phyloP scores from a whole-genome alignment of 1,140 invertebrate genomes.

The Lucilia sericata region DNA sequence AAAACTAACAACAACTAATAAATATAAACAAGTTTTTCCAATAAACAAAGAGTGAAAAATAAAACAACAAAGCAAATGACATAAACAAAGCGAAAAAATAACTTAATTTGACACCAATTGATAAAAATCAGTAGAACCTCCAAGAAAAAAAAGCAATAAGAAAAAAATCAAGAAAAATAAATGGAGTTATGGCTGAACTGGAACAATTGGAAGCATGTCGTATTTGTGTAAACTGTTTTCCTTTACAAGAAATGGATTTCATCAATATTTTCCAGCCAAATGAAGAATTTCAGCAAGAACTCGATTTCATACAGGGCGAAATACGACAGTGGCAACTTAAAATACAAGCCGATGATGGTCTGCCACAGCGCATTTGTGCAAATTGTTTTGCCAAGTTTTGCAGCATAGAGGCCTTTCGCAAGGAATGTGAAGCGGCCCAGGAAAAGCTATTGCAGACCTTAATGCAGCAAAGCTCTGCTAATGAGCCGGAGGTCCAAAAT shows the following conservation, averaged over 20 bases:
- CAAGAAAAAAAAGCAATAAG: neutral
- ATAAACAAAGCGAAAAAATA: neutral
- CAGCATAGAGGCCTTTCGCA: conserved; percentile 58
- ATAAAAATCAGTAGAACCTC: neutral
- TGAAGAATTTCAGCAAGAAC: conserved; percentile 38
- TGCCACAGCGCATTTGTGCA: conserved; percentile 62
- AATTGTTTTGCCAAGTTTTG: conserved; percentile 64
- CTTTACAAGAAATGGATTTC: conserved; percentile 35
- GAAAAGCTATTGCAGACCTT: conserved; percentile 51
- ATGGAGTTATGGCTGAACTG: conserved; percentile 43
- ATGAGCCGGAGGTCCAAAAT: neutral
- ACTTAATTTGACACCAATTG: neutral
- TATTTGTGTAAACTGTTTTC: conserved; percentile 46
- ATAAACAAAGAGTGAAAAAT: neutral
- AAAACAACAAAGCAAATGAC: conserved; percentile 12
- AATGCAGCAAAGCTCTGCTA: conserved; percentile 8
- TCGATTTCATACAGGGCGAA: conserved; percentile 39
- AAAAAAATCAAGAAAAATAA: neutral
- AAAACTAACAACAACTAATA: neutral
- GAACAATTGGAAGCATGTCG: conserved; percentile 46
- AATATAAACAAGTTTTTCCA: neutral
- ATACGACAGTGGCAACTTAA: conserved; percentile 45
- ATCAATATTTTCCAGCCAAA: conserved; percentile 40
- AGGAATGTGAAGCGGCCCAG: conserved; percentile 59
- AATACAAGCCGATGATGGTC: conserved; percentile 59